Evolutionary conservation across 2,113 vertebrate genomes (phyloP).

Genomic region (Egretta garzetta): DNA sequence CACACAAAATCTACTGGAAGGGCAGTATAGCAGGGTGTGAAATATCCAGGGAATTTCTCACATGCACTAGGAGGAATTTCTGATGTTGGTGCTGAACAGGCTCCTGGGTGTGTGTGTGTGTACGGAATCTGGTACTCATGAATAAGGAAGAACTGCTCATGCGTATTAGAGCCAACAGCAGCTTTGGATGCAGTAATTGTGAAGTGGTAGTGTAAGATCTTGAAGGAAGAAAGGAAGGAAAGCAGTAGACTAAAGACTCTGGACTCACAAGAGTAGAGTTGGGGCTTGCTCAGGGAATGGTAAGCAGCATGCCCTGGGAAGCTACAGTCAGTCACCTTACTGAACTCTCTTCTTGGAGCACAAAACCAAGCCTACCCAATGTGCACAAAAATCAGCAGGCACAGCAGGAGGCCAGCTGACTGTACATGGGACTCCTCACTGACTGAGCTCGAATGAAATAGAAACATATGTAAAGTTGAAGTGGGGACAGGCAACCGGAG

Average conservation of each 20-base stretch:
- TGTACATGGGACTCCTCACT: not conserved
- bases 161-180: not conserved
- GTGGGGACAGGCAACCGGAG: not conserved
- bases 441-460: not conserved
- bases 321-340: not conserved
- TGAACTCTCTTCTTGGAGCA: not conserved
- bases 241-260: not conserved
- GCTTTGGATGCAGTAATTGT: not conserved
- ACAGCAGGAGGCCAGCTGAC: not conserved
- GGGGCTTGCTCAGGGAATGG: not conserved
- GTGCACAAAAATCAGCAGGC: not conserved
- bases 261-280: not conserved
- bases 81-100: not conserved
- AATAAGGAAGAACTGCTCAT: not conserved
- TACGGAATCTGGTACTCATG: not conserved
- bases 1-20: not conserved
- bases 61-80: not conserved
- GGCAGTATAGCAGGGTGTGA: not conserved
- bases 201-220: not conserved
- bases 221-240: not conserved
- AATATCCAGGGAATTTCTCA: not conserved
- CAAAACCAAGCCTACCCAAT: not conserved
- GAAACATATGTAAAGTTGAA: not conserved
- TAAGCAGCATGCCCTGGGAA: not conserved
- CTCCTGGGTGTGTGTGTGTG: not conserved